Conservation (phyloP, 1,140 invertebrate genomes). For the Parapsyche elsis region DNA sequence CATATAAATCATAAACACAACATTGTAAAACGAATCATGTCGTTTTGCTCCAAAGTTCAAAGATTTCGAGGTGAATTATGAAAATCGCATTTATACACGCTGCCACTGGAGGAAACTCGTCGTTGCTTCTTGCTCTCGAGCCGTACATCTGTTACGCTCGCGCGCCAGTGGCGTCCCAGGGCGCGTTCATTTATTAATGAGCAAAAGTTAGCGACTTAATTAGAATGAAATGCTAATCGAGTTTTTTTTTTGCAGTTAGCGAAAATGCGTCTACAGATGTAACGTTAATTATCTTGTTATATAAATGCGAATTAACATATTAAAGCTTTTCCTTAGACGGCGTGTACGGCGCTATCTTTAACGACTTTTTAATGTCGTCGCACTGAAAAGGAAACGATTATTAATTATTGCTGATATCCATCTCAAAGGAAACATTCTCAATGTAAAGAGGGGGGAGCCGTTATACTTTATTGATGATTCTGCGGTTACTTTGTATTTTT, state of each 20-base stretch:
- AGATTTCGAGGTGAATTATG: background rate
- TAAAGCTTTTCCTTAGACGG: conserved; percentile 10
- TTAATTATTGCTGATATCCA: conserved; percentile 27
- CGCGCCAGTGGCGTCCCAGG: conserved; percentile 14
- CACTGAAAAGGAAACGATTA: conserved; percentile 12
- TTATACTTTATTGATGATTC: conserved; percentile 26
- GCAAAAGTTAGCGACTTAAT: conserved; percentile 37
- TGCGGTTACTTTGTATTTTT: background rate
- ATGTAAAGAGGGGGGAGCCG: background rate
- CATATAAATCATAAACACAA: too few species aligned
- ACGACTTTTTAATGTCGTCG: conserved; percentile 43
- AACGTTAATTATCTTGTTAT: conserved; percentile 43
- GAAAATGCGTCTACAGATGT: conserved; percentile 29
- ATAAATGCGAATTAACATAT: conserved; percentile 38
- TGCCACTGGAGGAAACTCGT: background rate
- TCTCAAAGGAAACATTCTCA: background rate
- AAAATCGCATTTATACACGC: conserved; percentile 17
- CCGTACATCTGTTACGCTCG: background rate
- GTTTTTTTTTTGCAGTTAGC: conserved; percentile 30
- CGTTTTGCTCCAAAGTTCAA: background rate
- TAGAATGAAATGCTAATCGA: conserved; percentile 44
- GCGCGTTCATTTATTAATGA: conserved; percentile 39
- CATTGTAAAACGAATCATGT: too few species aligned
- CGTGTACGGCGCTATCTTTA: background rate
- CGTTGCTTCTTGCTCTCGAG: background rate